Conservation (phyloP, 2,888 invertebrate species). For the Nasonia oneida region DNA sequence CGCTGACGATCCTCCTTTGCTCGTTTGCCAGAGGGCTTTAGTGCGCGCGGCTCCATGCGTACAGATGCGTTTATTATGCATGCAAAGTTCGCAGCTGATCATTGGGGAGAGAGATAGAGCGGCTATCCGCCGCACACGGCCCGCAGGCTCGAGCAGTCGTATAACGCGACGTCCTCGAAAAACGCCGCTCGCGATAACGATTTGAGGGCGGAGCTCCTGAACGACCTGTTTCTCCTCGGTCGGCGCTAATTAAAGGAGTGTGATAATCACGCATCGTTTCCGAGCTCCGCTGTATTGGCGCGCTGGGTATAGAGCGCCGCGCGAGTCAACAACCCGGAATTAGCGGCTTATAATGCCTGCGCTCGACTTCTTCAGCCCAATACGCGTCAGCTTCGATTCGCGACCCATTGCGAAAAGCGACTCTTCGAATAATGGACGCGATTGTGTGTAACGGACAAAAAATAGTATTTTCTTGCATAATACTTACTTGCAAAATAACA, state of each 20-base stretch:
- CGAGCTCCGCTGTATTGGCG: background rate
- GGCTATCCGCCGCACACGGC: background rate
- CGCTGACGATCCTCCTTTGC: background rate
- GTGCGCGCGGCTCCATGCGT: background rate
- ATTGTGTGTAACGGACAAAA: background rate
- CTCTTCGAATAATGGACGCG: too few relatives aligned
- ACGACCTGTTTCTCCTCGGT: background rate
- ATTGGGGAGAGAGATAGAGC: background rate
- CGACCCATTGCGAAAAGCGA: background rate
- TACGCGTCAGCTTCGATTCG: background rate
- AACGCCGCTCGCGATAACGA: background rate
- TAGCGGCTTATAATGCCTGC: background rate
- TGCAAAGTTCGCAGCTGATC: background rate
- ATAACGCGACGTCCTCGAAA: background rate
- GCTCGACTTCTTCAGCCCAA: background rate
- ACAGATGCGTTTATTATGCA: constrained; percentile 16
- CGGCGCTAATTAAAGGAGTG: background rate
- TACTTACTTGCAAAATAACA: background rate
- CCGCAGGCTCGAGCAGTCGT: background rate
- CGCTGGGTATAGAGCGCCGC: background rate
- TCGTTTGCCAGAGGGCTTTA: background rate
- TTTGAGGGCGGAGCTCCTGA: too few relatives aligned
- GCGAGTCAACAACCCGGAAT: background rate
- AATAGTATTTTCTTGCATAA: background rate
- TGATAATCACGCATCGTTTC: background rate